These are phyloP conservation scores for Ganaspis sp. DNA, from an alignment of 1,140 invertebrate genomes.

Conservation along the genomic window DNA sequence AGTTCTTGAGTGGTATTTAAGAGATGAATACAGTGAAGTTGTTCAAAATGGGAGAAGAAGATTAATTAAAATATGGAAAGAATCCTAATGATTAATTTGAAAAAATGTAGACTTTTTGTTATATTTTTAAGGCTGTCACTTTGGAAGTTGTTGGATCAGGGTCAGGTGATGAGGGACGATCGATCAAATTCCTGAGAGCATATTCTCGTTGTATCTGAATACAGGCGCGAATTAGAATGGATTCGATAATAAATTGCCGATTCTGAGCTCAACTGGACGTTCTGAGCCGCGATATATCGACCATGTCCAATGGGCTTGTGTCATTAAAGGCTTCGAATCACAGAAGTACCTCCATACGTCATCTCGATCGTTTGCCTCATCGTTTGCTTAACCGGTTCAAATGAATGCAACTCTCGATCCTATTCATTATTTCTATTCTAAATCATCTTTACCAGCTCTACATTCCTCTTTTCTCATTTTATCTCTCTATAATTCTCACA, in stretches of 20 bases:
- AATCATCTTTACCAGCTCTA: constrained; percentile 21
- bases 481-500: neutral
- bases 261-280: constrained; percentile 50
- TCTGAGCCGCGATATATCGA: constrained; percentile 55
- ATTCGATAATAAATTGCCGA: constrained; percentile 55
- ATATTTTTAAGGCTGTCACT: constrained; percentile 4
- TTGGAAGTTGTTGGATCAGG: constrained; percentile 7
- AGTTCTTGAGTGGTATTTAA: neutral
- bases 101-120: neutral
- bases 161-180: constrained; percentile 1
- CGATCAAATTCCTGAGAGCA: constrained; percentile 37
- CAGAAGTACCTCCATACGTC: constrained; percentile 27
- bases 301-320: constrained; percentile 46
- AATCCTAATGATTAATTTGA: neutral
- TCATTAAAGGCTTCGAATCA: constrained; percentile 50
- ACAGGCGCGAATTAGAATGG: constrained; percentile 25
- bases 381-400: constrained; percentile 1
- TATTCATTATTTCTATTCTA: constrained; percentile 28
- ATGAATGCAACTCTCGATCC: constrained; percentile 26
- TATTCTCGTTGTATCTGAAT: constrained; percentile 27
- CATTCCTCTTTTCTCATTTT: neutral
- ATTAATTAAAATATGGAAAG: no score
- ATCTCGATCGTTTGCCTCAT: constrained; percentile 23
- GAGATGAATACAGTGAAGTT: neutral
- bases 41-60: no score